These are phyloP conservation scores for Spheniscus humboldti DNA, from an alignment of 2,797 vertebrate species.

Conservation along the genomic window DNA sequence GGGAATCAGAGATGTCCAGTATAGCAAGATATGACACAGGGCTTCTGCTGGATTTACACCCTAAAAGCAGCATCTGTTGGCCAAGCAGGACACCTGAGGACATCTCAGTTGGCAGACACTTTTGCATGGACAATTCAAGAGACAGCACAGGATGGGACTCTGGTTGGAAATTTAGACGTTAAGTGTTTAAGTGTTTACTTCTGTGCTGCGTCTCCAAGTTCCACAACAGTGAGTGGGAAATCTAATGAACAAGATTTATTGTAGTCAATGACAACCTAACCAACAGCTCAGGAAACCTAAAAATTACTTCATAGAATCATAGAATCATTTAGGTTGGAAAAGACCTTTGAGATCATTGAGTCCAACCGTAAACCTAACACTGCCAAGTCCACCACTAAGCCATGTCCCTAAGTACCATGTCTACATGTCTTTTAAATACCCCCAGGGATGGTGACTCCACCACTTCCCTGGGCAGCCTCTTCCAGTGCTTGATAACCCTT, in stretches of 20 bases:
- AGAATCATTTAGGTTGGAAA: background rate
- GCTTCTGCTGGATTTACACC: background rate
- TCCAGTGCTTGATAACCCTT: background rate
- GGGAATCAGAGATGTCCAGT: background rate
- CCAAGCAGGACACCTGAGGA: background rate
- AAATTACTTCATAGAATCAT: background rate
- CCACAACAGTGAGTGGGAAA: background rate
- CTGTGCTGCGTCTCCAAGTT: background rate
- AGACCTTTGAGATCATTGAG: background rate
- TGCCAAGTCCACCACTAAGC: background rate
- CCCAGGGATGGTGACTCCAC: background rate
- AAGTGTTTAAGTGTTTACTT: background rate
- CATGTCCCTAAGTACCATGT: background rate
- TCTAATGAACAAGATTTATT: background rate
- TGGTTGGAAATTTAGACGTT: background rate
- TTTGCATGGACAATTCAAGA: background rate
- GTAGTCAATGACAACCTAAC: background rate
- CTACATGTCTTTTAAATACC: background rate
- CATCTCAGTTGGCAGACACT: background rate
- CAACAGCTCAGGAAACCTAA: background rate
- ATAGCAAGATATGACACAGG: background rate
- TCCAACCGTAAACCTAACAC: background rate
- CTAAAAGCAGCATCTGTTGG: background rate
- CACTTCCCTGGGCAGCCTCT: background rate
- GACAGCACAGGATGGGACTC: background rate